phyloP scores from a whole-genome alignment of 2,113 vertebrate species.

The Procavia capensis region DNA sequence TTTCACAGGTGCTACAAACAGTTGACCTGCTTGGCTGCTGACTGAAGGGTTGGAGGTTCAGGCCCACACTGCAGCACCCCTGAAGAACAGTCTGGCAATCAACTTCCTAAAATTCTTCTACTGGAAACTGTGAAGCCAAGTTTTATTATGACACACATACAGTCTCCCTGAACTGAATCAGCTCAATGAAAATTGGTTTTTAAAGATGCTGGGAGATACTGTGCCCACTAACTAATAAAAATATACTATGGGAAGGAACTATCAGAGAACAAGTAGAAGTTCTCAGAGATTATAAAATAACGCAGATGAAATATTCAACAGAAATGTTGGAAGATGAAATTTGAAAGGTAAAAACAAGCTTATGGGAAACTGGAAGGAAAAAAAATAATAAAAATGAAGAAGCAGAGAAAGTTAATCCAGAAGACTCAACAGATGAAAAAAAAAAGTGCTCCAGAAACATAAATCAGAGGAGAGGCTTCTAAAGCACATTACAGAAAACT shows the following conservation, averaged over 20 bases:
- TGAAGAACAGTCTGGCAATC: background rate
- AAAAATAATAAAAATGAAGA: background rate
- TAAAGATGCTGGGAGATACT: background rate
- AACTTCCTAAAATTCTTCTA: background rate
- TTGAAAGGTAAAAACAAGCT: background rate
- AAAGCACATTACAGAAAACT: background rate
- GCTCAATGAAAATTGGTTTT: background rate
- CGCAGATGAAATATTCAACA: background rate
- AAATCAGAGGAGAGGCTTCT: background rate
- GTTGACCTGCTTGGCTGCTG: background rate
- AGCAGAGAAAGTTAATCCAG: background rate
- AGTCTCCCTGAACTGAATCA: background rate
- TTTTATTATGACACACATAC: background rate
- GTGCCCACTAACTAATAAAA: background rate
- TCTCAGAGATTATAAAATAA: slow-evolving; percentile 46
- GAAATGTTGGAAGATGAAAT: slow-evolving; percentile 12
- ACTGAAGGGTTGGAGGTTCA: background rate
- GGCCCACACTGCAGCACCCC: background rate
- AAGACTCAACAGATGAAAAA: background rate
- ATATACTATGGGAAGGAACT: background rate
- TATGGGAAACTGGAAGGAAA: background rate
- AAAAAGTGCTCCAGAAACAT: background rate
- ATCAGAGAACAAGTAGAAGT: background rate
- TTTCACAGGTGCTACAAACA: background rate
- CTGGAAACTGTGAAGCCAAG: background rate